Evolutionary conservation across 2,113 vertebrate species (phyloP).

Genomic region (Laticauda colubrina): DNA sequence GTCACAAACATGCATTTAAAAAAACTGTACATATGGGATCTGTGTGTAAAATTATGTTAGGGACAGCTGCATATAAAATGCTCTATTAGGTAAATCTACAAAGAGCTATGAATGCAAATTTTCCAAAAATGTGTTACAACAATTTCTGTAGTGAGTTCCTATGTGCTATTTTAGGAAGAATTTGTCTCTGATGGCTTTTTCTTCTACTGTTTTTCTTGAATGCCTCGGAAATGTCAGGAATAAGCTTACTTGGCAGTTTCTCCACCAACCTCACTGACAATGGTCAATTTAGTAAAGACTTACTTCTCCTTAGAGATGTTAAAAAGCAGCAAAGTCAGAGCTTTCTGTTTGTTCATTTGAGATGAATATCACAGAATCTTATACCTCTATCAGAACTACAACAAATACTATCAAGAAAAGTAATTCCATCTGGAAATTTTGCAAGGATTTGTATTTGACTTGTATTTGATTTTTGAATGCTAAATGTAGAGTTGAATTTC

Average conservation of each 20-base stretch:
- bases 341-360: background rate
- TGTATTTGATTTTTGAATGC: background rate
- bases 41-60: background rate
- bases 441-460: background rate
- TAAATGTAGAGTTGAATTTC: background rate
- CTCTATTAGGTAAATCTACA: background rate
- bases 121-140: background rate
- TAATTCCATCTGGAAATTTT: background rate
- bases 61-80: background rate
- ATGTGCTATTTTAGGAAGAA: background rate
- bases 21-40: background rate
- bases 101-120: background rate
- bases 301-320: background rate
- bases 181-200: background rate
- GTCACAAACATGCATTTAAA: background rate
- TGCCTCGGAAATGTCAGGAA: background rate
- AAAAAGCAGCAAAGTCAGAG: background rate
- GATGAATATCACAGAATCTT: background rate
- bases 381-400: background rate
- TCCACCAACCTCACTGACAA: background rate
- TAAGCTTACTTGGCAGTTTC: background rate
- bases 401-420: background rate
- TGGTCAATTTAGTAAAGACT: background rate
- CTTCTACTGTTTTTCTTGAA: background rate
- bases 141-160: background rate